Conservation (phyloP, 2,888 invertebrate species). For the Drosophila niveifrons region DNA sequence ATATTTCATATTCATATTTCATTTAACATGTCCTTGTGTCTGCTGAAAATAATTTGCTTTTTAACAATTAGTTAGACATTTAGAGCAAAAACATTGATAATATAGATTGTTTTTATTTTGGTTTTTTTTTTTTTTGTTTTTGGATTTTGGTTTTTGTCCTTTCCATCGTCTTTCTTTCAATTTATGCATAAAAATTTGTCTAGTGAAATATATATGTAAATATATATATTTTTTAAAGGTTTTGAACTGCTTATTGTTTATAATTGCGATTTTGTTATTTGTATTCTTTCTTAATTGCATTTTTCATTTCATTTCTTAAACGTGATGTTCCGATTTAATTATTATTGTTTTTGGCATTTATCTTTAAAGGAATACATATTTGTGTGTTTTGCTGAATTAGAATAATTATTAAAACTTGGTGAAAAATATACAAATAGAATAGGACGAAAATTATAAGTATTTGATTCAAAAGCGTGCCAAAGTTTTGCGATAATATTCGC, state of each 20-base stretch:
- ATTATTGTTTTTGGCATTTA: conserved; percentile 68
- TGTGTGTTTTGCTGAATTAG: conserved; percentile 50
- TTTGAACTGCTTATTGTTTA: conserved; percentile 79
- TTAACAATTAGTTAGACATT: conserved; percentile 82
- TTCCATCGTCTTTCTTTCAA: conserved; percentile 35
- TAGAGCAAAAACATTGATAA: conserved; percentile 82
- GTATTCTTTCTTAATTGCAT: conserved; percentile 67
- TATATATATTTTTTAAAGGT: conserved; percentile 61
- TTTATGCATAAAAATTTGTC: conserved; percentile 77
- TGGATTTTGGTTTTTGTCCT: too few relatives aligned
- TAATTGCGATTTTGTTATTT: conserved; percentile 77
- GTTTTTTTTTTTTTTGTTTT: conserved; percentile 29
- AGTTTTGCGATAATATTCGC: conserved; percentile 9
- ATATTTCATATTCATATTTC: conserved; percentile 41
- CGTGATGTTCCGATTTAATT: conserved; percentile 44
- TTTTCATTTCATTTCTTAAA: conserved; percentile 39
- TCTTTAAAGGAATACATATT: conserved; percentile 37
- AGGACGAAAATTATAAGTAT: conserved; percentile 12
- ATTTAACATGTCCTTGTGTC: conserved; percentile 50
- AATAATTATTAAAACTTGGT: conserved; percentile 34
- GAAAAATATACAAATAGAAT: conserved; percentile 13
- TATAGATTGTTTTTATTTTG: conserved; percentile 69
- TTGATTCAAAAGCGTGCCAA: conserved; percentile 8
- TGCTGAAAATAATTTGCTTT: conserved; percentile 69
- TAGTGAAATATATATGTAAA: conserved; percentile 76